Percentiles rank a stretch among this genome's conserved stretches.
phyloP scores from a whole-genome alignment of 2,888 invertebrate species.

The Volucella inflata region DNA sequence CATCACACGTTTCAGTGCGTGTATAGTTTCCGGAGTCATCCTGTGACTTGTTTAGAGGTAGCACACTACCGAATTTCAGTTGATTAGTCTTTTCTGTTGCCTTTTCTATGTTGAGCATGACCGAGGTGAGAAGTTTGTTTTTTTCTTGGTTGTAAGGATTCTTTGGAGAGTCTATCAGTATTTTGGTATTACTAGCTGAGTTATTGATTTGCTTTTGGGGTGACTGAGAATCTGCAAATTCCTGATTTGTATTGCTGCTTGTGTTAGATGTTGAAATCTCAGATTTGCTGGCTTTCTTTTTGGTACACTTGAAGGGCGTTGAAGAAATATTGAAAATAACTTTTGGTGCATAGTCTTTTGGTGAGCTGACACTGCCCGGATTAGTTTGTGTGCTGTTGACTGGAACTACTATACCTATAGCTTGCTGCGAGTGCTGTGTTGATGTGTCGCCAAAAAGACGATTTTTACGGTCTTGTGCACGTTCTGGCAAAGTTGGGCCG shows the following conservation, averaged over 20 bases:
- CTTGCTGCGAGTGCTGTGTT: conserved; percentile 70
- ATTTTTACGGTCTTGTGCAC: conserved; percentile 90
- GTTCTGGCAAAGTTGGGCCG: conserved; percentile 86
- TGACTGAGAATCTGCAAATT: conserved; percentile 58
- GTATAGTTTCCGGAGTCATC: conserved; percentile 83
- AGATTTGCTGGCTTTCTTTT: conserved; percentile 69
- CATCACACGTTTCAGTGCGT: conserved; percentile 79
- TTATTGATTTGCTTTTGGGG: conserved; percentile 51
- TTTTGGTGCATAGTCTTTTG: conserved; percentile 78
- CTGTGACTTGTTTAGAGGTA: conserved; percentile 67
- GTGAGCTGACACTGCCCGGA: conserved; percentile 49
- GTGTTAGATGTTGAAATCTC: conserved; percentile 56
- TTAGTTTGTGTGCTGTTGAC: conserved; percentile 70
- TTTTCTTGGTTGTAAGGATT: conserved; percentile 75
- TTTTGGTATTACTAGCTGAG: conserved; percentile 46
- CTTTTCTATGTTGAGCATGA: conserved; percentile 79
- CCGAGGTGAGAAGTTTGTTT: conserved; percentile 78
- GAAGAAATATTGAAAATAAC: conserved; percentile 79
- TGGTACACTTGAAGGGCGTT: conserved; percentile 77
- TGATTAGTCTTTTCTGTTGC: conserved; percentile 79
- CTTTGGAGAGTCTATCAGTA: conserved; percentile 75
- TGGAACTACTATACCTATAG: conserved; percentile 71
- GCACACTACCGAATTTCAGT: conserved; percentile 58
- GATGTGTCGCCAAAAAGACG: conserved; percentile 78
- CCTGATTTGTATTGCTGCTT: conserved; percentile 47